These are phyloP conservation scores for Cosmia trapezina DNA, from an alignment of 2,888 invertebrate genomes.

Conservation along the genomic window DNA sequence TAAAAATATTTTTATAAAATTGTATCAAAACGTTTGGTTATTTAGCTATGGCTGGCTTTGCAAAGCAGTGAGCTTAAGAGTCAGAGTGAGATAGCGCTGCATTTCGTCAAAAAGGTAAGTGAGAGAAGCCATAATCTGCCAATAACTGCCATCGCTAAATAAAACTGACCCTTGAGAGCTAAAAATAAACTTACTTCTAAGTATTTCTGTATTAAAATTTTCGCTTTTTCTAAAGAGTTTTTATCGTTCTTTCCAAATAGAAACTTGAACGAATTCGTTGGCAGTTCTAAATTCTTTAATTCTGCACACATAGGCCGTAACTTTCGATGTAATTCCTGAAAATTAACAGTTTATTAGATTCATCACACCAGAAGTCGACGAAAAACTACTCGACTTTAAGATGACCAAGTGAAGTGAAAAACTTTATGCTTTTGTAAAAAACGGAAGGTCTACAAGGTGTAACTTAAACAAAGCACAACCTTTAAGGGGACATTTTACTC, in stretches of 20 bases:
- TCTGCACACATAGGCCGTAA: constrained; percentile 95
- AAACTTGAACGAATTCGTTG: constrained; percentile 95
- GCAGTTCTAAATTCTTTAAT: constrained; percentile 95
- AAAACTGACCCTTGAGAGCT: neutral
- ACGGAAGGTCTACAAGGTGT: too few relatives aligned
- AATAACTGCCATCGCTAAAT: neutral
- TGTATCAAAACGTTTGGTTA: neutral
- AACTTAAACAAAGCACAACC: too few relatives aligned
- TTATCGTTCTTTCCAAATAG: constrained; percentile 95
- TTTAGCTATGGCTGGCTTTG: neutral
- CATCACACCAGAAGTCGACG: neutral
- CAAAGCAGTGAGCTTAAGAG: neutral
- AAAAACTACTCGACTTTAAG: neutral
- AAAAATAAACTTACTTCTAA: constrained; percentile 92
- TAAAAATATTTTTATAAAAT: neutral
- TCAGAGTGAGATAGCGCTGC: neutral
- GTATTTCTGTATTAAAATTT: constrained; percentile 95
- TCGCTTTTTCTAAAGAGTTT: constrained; percentile 95
- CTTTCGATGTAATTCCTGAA: constrained; percentile 94
- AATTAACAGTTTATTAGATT: neutral
- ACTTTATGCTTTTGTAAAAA: too few relatives aligned
- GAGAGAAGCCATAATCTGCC: neutral
- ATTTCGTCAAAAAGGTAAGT: neutral
- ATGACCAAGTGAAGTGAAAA: neutral
- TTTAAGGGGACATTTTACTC: too few relatives aligned